Percentiles rank a stretch among this genome's conserved stretches.
phyloP scores from a whole-genome alignment of 2,797 vertebrate genomes.

The Peromyscus nudipes region DNA sequence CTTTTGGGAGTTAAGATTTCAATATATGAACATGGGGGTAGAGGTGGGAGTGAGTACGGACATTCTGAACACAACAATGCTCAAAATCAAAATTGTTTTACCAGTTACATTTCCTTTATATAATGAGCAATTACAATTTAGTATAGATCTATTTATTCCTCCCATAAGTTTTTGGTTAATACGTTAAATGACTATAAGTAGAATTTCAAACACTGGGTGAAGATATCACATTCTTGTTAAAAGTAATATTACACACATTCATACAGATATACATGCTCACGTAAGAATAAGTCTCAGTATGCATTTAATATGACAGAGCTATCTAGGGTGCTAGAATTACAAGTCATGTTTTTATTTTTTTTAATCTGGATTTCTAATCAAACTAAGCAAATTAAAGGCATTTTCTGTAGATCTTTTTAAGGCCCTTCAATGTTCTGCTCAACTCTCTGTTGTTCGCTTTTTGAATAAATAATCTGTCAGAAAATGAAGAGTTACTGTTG shows the following conservation, averaged over 20 bases:
- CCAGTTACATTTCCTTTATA: not conserved
- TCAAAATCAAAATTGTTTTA: not conserved
- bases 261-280: not conserved
- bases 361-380: slow-evolving; percentile 11
- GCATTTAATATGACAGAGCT: not conserved
- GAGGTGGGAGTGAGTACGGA: too few species aligned
- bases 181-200: not conserved
- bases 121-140: not conserved
- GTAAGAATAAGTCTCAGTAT: not conserved
- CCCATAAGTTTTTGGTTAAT: not conserved
- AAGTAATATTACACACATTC: not conserved
- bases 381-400: slow-evolving; percentile 17
- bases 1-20: not conserved
- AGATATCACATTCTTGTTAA: not conserved
- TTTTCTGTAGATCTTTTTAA: not conserved
- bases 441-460: not conserved
- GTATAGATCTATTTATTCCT: not conserved
- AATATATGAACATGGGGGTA: not conserved
- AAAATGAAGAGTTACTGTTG: not conserved
- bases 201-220: not conserved
- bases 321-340: not conserved
- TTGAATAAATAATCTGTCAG: slow-evolving; percentile 40
- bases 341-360: slow-evolving; percentile 6
- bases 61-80: not conserved
- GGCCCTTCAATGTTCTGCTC: not conserved